Evolutionary conservation across 1,140 invertebrate genomes (phyloP).

Genomic region (Heliconius himera): DNA sequence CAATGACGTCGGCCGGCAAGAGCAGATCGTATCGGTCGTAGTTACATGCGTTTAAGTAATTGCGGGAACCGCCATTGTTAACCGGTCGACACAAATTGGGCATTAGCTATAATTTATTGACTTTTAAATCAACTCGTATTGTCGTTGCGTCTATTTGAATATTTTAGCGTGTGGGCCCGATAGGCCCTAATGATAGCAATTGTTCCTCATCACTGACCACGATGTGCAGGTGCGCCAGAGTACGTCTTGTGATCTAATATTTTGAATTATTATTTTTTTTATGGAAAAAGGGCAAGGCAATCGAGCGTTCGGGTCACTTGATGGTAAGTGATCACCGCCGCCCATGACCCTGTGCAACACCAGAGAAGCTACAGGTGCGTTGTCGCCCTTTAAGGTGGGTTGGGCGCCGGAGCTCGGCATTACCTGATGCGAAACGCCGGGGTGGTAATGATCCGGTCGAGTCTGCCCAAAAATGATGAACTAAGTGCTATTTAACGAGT

Average conservation of each 20-base stretch:
- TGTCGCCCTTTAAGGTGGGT: too few species aligned
- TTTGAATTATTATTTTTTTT: too few species aligned
- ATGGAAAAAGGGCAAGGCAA: too few species aligned
- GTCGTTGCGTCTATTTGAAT: conserved; percentile 71
- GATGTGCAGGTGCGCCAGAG: conserved; percentile 59
- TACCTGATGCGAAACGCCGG: too few species aligned
- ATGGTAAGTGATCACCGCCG: too few species aligned
- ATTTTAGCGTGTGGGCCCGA: conserved; percentile 67
- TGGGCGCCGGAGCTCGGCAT: too few species aligned
- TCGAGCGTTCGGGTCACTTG: too few species aligned
- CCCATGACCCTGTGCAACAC: too few species aligned
- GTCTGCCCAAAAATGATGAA: too few species aligned
- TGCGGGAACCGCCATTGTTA: conserved; percentile 79
- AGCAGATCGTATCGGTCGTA: conserved; percentile 73
- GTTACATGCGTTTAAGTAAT: conserved; percentile 80
- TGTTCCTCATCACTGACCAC: conserved; percentile 71
- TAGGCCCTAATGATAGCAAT: conserved; percentile 74
- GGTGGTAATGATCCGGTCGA: too few species aligned
- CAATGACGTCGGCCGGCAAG: conserved; percentile 65
- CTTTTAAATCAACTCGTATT: conserved; percentile 76
- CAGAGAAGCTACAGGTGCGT: too few species aligned
- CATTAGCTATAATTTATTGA: conserved; percentile 79
- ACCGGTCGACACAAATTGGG: conserved; percentile 77
- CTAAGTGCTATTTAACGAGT: background rate
- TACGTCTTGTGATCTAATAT: background rate